Evolutionary conservation across 2,113 vertebrate genomes (phyloP), one percentile per base, ranked within the genome.

Genomic region (Struthio camelus): DNA sequence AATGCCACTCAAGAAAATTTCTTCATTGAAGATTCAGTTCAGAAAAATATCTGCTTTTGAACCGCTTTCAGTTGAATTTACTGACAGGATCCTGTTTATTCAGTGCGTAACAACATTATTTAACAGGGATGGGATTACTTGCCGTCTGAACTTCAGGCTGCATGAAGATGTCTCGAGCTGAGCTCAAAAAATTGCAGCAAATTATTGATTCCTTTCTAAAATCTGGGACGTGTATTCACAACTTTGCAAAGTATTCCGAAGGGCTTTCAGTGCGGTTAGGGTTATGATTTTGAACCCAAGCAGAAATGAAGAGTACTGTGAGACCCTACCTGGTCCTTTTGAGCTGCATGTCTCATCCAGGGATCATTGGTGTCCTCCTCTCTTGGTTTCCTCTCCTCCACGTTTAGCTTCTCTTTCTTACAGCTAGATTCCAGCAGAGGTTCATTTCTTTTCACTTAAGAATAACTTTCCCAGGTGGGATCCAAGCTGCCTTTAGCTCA

Each of bases 351-450:
- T 87, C 58, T 69, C n/a, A 22, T 20, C 59, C 58, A 36, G 36
- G n/a, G 22, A 16, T 48, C 46, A 9, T n/a, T 16, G 3, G 4
- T 20, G 27, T 22, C 69, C n/a, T 19, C 64, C 38, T 8, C 0
- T 8, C 6, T 34, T 48, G 64, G 40, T 32, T 76, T 76, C 48
- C 70, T 69, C 19, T 71, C 69, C 27, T 71, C n/a, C 42, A 27
- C 0, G 0, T 32, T 81, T 65, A 61, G 36, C 19, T 85, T 36
- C 32, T 78, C 72, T 87, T 87, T 73, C 76, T 79, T 51, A 46
- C 67, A 75, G 50, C 12, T n/a, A 32, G 9, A 61, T 59, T 30
- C 22, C 42, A 86, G 38, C 38, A 67, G 11, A 71, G 53, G 36
- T n/a, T 34, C 40, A 23, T 13, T 24, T 40, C 30, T 70, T 83